Conservation (phyloP, 1,140 invertebrate species). For the Drosophila saltans region DNA sequence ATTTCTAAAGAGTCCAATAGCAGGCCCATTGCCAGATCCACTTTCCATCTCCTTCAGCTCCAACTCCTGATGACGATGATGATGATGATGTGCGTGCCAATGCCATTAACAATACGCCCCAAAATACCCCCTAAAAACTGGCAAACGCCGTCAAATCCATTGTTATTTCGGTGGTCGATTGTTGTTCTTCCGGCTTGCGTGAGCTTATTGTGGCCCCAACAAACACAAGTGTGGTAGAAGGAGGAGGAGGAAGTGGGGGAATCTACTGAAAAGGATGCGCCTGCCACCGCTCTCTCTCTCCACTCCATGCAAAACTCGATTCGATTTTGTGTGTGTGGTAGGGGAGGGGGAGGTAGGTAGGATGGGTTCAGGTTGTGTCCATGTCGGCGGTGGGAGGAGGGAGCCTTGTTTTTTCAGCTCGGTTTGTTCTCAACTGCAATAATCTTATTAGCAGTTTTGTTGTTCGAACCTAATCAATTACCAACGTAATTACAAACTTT, state of each 20-base stretch:
- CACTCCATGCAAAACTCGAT: conserved; percentile 59
- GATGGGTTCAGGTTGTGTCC: too few species aligned
- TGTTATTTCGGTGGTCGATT: conserved; percentile 80
- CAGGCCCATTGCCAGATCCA: neutral
- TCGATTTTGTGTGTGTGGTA: conserved; percentile 52
- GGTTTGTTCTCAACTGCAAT: conserved; percentile 81
- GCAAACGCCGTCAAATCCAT: conserved; percentile 77
- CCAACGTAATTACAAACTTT: conserved; percentile 84
- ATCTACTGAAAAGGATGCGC: conserved; percentile 26
- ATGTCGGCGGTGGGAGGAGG: conserved; percentile 7
- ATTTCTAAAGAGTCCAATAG: neutral
- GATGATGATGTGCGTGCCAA: conserved; percentile 46
- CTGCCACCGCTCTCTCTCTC: conserved; percentile 26
- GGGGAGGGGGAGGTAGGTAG: neutral
- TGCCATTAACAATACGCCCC: conserved; percentile 79
- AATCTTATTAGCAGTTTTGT: conserved; percentile 83
- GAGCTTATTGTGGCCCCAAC: conserved; percentile 65
- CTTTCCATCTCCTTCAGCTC: neutral
- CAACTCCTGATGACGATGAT: neutral
- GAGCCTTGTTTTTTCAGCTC: conserved; percentile 75
- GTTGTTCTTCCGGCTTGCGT: conserved; percentile 80
- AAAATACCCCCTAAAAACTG: conserved; percentile 72
- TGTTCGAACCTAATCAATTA: conserved; percentile 84
- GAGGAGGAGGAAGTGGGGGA: neutral
- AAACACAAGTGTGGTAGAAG: conserved; percentile 56